phyloP scores from a whole-genome alignment of 2,888 invertebrate species.

The Apotomis turbidana region DNA sequence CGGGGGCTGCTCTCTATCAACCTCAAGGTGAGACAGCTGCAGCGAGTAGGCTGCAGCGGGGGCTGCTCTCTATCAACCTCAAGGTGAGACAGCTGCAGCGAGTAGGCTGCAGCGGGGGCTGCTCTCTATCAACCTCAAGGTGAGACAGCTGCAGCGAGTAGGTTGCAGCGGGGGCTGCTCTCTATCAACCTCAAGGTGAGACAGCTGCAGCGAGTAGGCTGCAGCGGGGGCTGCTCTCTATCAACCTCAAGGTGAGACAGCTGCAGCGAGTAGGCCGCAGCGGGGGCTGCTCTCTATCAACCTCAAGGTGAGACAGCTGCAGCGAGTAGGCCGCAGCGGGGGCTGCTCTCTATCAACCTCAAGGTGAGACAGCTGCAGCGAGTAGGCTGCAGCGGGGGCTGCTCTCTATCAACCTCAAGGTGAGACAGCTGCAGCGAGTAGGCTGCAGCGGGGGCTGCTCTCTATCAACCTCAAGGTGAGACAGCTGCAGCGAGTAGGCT shows the following conservation, averaged over 20 bases:
- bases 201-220: constrained; percentile 91
- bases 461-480: background rate
- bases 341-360: constrained; percentile 92
- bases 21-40: constrained; percentile 49
- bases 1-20: constrained; percentile 6
- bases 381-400: constrained; percentile 83
- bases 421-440: constrained; percentile 99
- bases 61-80: background rate
- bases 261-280: background rate
- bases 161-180: constrained; percentile 89
- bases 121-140: constrained; percentile 1
- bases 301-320: constrained; percentile 86
- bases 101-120: constrained; percentile 2
- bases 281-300: constrained; percentile 1
- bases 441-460: constrained; percentile 6
- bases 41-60: background rate
- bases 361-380: constrained; percentile 84
- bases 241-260: constrained; percentile 92
- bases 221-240: constrained; percentile 96
- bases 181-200: constrained; percentile 94
- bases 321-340: constrained; percentile 96
- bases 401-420: constrained; percentile 74
- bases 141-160: no score
- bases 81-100: background rate
- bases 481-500: constrained; percentile 49